Percentiles rank a stretch among this genome's conserved stretches.
phyloP scores from a whole-genome alignment of 2,113 vertebrate species.

The Hyaena hyaena region DNA sequence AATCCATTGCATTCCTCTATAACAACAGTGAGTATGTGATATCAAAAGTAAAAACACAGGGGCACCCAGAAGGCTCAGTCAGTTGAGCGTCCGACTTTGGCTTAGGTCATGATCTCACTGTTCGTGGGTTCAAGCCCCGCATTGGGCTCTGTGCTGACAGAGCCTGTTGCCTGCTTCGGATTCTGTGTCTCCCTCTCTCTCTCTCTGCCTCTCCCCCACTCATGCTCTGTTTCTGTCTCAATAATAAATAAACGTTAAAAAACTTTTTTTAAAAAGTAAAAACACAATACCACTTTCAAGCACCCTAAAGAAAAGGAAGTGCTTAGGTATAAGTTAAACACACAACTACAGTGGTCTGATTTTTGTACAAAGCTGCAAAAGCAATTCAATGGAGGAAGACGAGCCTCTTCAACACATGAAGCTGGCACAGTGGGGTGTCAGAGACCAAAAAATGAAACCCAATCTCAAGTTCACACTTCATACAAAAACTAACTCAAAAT shows the following conservation, averaged over 20 bases:
- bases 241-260: too few relatives aligned
- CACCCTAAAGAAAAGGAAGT: background rate
- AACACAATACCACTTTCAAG: background rate
- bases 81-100: too few relatives aligned
- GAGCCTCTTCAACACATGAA: background rate
- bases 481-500: background rate
- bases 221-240: too few relatives aligned
- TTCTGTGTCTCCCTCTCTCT: too few relatives aligned
- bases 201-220: too few relatives aligned
- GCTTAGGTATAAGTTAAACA: background rate
- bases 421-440: background rate
- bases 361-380: background rate
- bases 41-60: background rate
- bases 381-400: background rate
- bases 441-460: background rate
- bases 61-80: too few relatives aligned
- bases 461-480: background rate
- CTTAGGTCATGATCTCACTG: too few relatives aligned
- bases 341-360: background rate
- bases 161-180: too few relatives aligned
- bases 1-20: background rate
- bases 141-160: too few relatives aligned
- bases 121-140: too few relatives aligned
- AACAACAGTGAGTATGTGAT: background rate
- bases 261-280: background rate